These are phyloP conservation scores for Lamellibrachia luymesi DNA, from an alignment of 1,140 invertebrate species.

Conservation along the genomic window DNA sequence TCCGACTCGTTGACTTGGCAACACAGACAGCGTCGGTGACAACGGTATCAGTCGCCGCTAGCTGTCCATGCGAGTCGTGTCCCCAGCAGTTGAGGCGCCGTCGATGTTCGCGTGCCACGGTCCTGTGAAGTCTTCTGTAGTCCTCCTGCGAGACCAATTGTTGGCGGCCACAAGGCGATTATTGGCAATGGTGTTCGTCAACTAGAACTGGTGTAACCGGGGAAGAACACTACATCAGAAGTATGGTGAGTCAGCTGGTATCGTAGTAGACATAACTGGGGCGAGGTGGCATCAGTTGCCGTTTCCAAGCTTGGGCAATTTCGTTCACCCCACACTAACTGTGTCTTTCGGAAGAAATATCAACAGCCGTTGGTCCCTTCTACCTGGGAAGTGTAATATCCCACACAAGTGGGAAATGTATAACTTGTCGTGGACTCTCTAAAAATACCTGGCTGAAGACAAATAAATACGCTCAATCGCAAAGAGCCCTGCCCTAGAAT, in stretches of 20 bases:
- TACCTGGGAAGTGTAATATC: too few relatives aligned
- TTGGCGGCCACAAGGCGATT: not conserved
- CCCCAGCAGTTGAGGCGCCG: not conserved
- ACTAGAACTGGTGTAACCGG: not conserved
- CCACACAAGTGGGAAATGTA: too few relatives aligned
- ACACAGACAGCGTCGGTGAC: not conserved
- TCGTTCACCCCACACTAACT: not conserved
- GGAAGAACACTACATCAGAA: not conserved
- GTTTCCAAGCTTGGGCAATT: not conserved
- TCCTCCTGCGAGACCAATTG: not conserved
- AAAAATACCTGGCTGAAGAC: too few relatives aligned
- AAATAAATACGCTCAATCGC: too few relatives aligned
- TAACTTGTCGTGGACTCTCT: too few relatives aligned
- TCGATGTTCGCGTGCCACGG: not conserved
- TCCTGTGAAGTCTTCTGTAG: not conserved
- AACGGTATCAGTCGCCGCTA: not conserved
- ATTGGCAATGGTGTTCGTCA: not conserved
- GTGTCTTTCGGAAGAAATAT: not conserved
- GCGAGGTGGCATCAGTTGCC: not conserved
- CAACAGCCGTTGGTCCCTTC: too few relatives aligned
- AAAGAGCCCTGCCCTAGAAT: too few relatives aligned
- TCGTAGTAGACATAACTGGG: not conserved
- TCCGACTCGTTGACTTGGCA: not conserved
- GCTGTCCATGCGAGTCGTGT: not conserved
- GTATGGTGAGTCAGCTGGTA: not conserved